Conservation (phyloP, 2,888 invertebrate species). For the Blastobasis lacticolella region DNA sequence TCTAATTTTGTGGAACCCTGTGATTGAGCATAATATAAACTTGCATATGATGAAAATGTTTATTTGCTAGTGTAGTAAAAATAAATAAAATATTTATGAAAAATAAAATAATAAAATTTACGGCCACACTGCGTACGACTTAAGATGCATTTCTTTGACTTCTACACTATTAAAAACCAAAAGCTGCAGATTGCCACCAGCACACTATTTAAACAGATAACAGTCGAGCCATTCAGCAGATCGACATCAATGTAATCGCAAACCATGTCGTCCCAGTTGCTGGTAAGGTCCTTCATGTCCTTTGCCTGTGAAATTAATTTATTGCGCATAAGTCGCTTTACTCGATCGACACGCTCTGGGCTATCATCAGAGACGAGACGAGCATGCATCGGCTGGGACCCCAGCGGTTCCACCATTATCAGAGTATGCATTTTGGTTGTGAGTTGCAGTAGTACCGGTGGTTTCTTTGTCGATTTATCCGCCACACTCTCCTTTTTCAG, state of each 20-base stretch:
- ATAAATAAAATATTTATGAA: too few species aligned
- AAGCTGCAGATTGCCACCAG: too few species aligned
- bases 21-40: too few species aligned
- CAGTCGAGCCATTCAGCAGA: conserved; percentile 19
- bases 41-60: too few species aligned
- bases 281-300: conserved; percentile 48
- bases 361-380: conserved; percentile 32
- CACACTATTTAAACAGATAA: too few species aligned
- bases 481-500: conserved; percentile 37
- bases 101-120: too few species aligned
- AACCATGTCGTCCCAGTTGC: conserved; percentile 55
- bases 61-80: too few species aligned
- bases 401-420: conserved; percentile 46
- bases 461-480: conserved; percentile 33
- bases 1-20: too few species aligned
- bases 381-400: conserved; percentile 22
- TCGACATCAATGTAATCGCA: conserved; percentile 57
- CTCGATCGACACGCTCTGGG: conserved; percentile 33
- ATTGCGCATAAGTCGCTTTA: conserved; percentile 49
- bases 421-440: conserved; percentile 40
- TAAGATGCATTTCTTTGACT: too few species aligned
- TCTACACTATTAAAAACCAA: too few species aligned
- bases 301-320: conserved; percentile 45
- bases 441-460: conserved; percentile 52
- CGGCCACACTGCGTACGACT: too few species aligned